Evolutionary conservation across 1,140 invertebrate genomes (phyloP), one percentile per base, ranked within the genome.

Genomic region (Metaphire vulgaris): DNA sequence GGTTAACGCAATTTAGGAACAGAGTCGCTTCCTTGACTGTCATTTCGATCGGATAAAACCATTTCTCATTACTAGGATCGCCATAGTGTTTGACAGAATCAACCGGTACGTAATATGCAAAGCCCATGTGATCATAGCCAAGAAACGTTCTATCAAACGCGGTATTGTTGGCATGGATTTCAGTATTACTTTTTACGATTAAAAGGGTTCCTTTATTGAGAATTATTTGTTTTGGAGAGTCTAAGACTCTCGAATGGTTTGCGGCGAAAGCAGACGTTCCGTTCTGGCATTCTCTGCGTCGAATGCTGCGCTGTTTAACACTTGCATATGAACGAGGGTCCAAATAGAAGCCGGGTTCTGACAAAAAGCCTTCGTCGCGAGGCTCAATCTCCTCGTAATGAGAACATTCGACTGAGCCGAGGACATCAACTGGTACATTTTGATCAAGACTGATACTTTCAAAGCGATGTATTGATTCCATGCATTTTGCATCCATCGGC

Each of bases 311-410:
- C n/a, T n/a, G n/a, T n/a, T n/a, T n/a, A n/a, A n/a, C n/a, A n/a
- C n/a, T n/a, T n/a, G n/a, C 28, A 31, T 72, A 33, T 41, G 75
- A 29, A n/a, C 75, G 75, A 72, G 69, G 69, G 66, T 70, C 70
- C 30, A 71, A 33, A 65, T 34, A 72, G 64, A 31, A 70, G 65
- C 28, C 26, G 31, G 74, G 67, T 6, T 29, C 21, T 26, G 70
- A 26, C 14, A 6, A 26, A 2, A 21, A 6, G 14, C 29, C 26
- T 29, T 33, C 31, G 30, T 75, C 67, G 26, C 76, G 29, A 30
- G 32, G 30, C 15, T 78, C 77, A 64, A 78, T 78, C 73, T 78
- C 77, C 64, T 78, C 77, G 56, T 78, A 78, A 34, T 78, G 74
- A 1, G 77, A 78, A 33, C 29, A n/a, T 31, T 78, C 69, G 30